phyloP scores from a whole-genome alignment of 2,888 invertebrate species.

The Lasioglossum morio region DNA sequence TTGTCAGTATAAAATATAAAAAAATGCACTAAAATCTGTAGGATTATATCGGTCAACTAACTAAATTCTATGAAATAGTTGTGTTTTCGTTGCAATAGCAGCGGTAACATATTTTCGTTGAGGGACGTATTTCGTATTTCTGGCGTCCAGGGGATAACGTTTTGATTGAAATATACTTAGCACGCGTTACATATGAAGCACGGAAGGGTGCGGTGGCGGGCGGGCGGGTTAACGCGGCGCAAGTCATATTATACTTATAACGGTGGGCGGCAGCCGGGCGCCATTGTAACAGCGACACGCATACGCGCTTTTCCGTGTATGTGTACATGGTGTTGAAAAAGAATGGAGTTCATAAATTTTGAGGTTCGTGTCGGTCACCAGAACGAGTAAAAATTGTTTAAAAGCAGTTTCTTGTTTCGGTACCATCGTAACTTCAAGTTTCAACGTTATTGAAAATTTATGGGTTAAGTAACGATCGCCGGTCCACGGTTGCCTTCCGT shows the following conservation, averaged over 20 bases:
- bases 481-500: background rate
- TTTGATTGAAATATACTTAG: constrained; percentile 5
- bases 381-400: background rate
- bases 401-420: constrained; percentile 26
- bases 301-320: constrained; percentile 10
- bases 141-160: constrained; percentile 4
- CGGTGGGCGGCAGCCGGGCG: constrained; percentile 62
- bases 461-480: background rate
- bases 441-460: constrained; percentile 8
- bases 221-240: constrained; percentile 42
- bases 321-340: constrained; percentile 21
- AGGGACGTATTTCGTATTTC: no score
- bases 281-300: constrained; percentile 36
- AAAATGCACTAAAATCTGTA: background rate
- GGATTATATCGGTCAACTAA: background rate
- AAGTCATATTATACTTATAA: constrained; percentile 58
- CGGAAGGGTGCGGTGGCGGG: no score
- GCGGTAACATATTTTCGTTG: no score
- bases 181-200: constrained; percentile 15
- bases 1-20: no score
- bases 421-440: constrained; percentile 6
- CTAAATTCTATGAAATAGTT: background rate
- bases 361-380: no score
- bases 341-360: background rate
- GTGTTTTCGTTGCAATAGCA: background rate